phyloP scores from a whole-genome alignment of 2,888 invertebrate species.

The Chironomus tentans region DNA sequence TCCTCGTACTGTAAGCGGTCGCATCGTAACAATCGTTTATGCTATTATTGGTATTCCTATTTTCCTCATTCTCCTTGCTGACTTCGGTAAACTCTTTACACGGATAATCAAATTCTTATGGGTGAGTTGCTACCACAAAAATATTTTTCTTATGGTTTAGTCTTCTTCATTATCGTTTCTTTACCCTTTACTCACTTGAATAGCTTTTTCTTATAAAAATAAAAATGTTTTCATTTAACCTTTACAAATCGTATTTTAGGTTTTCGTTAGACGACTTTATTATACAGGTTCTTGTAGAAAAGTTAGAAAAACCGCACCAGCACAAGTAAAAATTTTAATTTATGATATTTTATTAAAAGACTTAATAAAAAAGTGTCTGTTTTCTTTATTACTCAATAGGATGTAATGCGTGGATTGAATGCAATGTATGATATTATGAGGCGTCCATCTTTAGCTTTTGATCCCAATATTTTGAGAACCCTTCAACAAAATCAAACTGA shows the following conservation, averaged over 20 bases:
- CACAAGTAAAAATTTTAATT: constrained; percentile 48
- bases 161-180: neutral
- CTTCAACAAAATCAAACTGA: constrained; percentile 34
- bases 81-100: constrained; percentile 90
- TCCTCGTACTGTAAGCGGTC: constrained; percentile 78
- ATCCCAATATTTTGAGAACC: constrained; percentile 28
- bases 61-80: constrained; percentile 86
- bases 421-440: constrained; percentile 73
- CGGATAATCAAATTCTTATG: constrained; percentile 82
- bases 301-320: constrained; percentile 64
- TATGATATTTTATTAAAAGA: neutral
- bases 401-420: constrained; percentile 75
- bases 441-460: constrained; percentile 53
- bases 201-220: neutral
- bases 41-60: constrained; percentile 93
- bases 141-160: neutral
- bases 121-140: constrained; percentile 35
- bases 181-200: too few relatives aligned
- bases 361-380: neutral
- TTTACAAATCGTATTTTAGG: constrained; percentile 32
- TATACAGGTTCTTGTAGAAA: constrained; percentile 76
- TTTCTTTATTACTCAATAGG: constrained; percentile 44
- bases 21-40: constrained; percentile 83
- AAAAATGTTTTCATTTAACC: neutral
- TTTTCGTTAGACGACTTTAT: constrained; percentile 71